Conservation (phyloP, 1,140 invertebrate genomes). For the Drosophila sturtevanti region DNA sequence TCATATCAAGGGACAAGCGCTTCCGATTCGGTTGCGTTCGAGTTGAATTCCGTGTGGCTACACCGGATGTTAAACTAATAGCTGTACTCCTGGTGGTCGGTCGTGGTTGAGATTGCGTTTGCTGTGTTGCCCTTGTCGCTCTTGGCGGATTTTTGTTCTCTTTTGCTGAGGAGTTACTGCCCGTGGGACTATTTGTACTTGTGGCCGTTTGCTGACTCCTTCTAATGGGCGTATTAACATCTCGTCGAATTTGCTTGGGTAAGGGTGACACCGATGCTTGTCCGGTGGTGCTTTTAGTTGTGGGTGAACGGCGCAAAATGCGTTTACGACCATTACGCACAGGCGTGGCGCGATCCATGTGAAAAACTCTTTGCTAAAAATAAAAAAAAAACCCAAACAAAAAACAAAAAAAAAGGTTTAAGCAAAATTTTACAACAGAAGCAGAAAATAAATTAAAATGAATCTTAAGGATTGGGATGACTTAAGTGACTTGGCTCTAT, state of each 20-base stretch:
- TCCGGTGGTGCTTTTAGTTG: background rate
- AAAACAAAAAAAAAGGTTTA: conserved; percentile 26
- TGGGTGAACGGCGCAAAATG: conserved; percentile 32
- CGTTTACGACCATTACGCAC: conserved; percentile 67
- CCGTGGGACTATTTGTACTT: conserved; percentile 4
- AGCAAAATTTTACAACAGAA: conserved; percentile 1
- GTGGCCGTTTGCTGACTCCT: background rate
- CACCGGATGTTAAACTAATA: background rate
- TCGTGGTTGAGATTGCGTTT: background rate
- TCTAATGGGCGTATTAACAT: background rate
- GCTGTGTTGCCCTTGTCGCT: background rate
- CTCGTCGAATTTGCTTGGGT: background rate
- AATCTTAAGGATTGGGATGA: background rate
- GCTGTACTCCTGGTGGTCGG: background rate
- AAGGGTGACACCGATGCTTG: background rate
- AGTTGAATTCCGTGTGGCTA: background rate
- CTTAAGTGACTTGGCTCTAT: too few relatives aligned
- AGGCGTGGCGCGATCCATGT: conserved; percentile 51
- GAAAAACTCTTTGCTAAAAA: conserved; percentile 50
- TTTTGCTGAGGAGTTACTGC: background rate
- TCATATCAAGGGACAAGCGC: background rate
- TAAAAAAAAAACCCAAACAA: conserved; percentile 18
- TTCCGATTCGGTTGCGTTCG: background rate
- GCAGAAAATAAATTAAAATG: background rate
- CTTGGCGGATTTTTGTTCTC: background rate